Base-by-base conservation (phyloP, 2,888 invertebrate species). In the Callimorpha dominula region DNA sequence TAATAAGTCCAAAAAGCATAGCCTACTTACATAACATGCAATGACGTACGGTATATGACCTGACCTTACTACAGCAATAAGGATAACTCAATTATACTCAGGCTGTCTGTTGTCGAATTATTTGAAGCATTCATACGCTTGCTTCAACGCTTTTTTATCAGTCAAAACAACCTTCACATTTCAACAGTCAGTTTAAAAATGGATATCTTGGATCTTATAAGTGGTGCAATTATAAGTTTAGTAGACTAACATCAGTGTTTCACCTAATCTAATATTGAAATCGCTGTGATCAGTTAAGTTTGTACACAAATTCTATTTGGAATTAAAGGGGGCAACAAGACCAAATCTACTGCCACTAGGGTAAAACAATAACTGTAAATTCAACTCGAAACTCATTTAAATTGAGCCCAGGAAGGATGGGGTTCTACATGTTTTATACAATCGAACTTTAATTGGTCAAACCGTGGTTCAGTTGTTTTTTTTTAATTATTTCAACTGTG, bases 291-390 rank as follows among this genome's bases (percentile, higher is more conserved):
- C 85, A 81, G 83, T 82, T 85, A 86, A 84, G 82, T 88, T 88
- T 85, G 79, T 79, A 81, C 83, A 78, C 81, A 81, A 86, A 87
- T 86, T 85, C 84, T 82, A 86, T 88, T 89, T 83, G 82, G 83
- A 88, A 90, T 91, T 91, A 89, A 86, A 83, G 85, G 82, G 84
- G 85, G 89, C 88, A 87, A 87, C 88, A 85, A 89, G 87, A 86
- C 88, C 87, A 80, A 88, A 90, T 90, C 88, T 87, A 87, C 87
- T 84, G 87, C 87, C 87, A 86, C 88, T 85, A 82, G 92, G 91
- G 90, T 91, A 88, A 91, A 94, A 94, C 94, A 94, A 95, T 94
- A 94, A 92, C 93, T 89, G 93, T 94, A 93, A 94, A 94, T 93
- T 93, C 92, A 92, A 81, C 91, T 91, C 84, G 86, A 92, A 94